Conservation (phyloP, 2,797 vertebrate species). For the Chelidonichthys spinosus region DNA sequence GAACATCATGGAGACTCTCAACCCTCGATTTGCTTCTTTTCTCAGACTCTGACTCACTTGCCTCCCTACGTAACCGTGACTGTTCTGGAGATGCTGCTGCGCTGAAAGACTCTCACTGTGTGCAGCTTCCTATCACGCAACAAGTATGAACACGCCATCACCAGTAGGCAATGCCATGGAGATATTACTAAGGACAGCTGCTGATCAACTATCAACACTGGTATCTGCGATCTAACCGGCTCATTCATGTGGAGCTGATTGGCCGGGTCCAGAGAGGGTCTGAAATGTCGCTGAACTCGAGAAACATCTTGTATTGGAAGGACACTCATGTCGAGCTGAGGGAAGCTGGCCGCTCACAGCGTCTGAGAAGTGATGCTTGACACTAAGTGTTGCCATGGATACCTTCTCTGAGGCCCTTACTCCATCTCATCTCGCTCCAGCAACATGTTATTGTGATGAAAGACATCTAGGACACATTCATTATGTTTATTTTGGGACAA, state of each 20-base stretch:
- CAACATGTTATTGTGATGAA: conserved; percentile 25
- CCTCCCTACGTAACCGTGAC: neutral
- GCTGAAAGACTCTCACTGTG: neutral
- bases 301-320: neutral
- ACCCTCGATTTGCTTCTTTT: neutral
- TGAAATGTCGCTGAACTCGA: conserved; percentile 4
- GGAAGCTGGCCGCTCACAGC: conserved; percentile 29
- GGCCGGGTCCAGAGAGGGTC: neutral
- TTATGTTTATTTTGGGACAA: neutral
- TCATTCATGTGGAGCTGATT: conserved; percentile 8
- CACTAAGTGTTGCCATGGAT: conserved; percentile 65
- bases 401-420: conserved; percentile 39
- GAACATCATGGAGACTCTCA: conserved; percentile 3
- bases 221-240: conserved; percentile 1
- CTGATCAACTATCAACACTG: neutral
- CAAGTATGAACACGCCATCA: neutral
- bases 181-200: neutral
- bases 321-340: conserved; percentile 29
- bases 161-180: neutral
- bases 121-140: neutral
- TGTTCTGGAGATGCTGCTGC: conserved; percentile 10
- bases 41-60: neutral
- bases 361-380: conserved; percentile 58
- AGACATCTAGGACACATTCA: neutral
- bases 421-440: conserved; percentile 22